A percentile compares a stretch with the other conserved stretches of the same genome.
These are phyloP conservation scores for Avahi laniger DNA, from an alignment of 2,797 vertebrate species.

Conservation along the genomic window DNA sequence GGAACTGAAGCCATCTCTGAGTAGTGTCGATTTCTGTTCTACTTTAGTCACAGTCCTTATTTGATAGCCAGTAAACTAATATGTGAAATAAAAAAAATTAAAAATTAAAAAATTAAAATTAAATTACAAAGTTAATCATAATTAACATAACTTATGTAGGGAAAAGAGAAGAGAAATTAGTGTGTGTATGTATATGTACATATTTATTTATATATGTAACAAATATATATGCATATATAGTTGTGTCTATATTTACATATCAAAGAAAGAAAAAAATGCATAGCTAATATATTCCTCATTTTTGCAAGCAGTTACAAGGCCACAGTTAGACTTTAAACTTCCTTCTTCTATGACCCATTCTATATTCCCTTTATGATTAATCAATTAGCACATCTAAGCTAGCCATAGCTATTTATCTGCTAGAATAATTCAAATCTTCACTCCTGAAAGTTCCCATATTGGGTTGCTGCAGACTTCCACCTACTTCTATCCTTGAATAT, in stretches of 20 bases:
- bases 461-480: background rate
- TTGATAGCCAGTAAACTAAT: background rate
- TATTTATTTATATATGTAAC: background rate
- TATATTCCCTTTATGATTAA: background rate
- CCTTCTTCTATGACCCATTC: background rate
- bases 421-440: background rate
- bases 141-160: background rate
- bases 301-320: background rate
- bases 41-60: background rate
- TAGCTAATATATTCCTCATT: background rate
- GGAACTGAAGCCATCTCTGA: background rate
- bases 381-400: background rate
- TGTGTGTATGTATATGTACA: background rate
- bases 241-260: background rate
- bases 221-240: background rate
- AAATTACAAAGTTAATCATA: constrained; percentile 21
- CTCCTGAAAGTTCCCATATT: background rate
- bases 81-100: too few species aligned
- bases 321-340: background rate
- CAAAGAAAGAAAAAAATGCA: background rate
- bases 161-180: background rate
- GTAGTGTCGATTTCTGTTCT: background rate
- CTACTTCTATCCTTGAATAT: background rate
- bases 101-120: background rate
- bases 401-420: background rate